Evolutionary conservation across 2,113 vertebrate genomes (phyloP).

Genomic region (Petrocephalus microphthalmus): DNA sequence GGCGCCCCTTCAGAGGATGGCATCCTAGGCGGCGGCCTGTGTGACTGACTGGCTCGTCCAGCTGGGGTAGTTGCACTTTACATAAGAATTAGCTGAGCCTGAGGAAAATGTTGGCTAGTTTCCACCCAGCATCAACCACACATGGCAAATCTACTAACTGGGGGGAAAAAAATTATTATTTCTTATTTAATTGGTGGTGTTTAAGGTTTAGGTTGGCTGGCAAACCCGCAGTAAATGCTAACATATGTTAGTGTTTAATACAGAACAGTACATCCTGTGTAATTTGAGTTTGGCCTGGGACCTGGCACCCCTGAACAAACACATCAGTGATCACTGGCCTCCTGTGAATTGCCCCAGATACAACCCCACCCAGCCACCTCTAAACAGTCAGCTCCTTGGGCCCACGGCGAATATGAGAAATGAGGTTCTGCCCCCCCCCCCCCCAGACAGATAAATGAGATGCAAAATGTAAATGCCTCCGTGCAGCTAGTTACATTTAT

Average conservation of each 20-base stretch:
- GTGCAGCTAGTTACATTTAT: background rate
- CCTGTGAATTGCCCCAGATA: constrained; percentile 54
- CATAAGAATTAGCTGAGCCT: background rate
- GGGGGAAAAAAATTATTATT: constrained; percentile 33
- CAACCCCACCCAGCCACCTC: constrained; percentile 26
- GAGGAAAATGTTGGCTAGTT: background rate
- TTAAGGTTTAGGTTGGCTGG: constrained; percentile 31
- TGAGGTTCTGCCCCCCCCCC: background rate
- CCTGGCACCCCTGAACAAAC: constrained; percentile 40
- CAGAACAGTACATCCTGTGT: constrained; percentile 64
- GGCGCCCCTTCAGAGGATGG: background rate
- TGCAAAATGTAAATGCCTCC: background rate
- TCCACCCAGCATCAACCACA: background rate
- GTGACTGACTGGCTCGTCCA: background rate
- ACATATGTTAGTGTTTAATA: constrained; percentile 43
- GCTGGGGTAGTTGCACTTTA: background rate
- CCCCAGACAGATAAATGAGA: background rate
- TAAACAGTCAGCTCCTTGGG: background rate
- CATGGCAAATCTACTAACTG: background rate
- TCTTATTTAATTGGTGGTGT: constrained; percentile 5
- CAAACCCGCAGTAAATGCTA: constrained; percentile 48
- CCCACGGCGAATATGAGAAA: background rate
- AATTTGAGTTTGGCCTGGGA: constrained; percentile 50
- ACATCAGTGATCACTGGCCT: constrained; percentile 59
- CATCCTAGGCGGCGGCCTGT: background rate